A percentile compares a stretch with the other conserved stretches of the same genome.
phyloP scores from a whole-genome alignment of 2,113 vertebrate genomes.

The Nipponia nippon region DNA sequence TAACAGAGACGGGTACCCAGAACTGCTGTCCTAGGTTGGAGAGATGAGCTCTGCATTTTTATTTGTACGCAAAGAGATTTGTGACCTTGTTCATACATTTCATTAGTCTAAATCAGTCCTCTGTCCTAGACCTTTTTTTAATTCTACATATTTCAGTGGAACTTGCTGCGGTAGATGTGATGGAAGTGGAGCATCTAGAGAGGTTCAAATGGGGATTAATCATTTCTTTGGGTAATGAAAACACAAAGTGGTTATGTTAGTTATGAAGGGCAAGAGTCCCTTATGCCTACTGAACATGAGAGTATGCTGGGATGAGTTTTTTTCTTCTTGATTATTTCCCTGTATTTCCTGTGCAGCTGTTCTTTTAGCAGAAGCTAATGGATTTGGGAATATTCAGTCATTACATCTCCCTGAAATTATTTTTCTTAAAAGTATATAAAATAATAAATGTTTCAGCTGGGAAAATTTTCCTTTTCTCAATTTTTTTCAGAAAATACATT shows the following conservation, averaged over 20 bases:
- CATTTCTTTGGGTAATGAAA: not conserved
- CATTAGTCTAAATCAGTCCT: not conserved
- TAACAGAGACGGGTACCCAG: not conserved
- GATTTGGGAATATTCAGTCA: slow-evolving; percentile 32
- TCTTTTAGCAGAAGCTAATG: slow-evolving; percentile 2
- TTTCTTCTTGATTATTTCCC: not conserved
- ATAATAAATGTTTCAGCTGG: not conserved
- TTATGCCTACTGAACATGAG: not conserved
- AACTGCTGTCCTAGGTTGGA: not conserved
- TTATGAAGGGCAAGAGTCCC: slow-evolving; percentile 1
- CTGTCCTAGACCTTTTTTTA: not conserved
- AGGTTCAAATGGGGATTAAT: not conserved
- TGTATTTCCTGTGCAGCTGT: not conserved
- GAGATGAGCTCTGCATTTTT: not conserved
- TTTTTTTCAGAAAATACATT: not conserved
- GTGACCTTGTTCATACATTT: not conserved
- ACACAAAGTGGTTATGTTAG: not conserved
- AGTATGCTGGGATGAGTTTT: not conserved
- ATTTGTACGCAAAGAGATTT: not conserved
- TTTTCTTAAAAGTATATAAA: not conserved
- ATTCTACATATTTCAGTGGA: not conserved
- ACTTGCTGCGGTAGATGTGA: not conserved
- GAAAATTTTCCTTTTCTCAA: not conserved
- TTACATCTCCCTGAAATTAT: not conserved
- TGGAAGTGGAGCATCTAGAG: not conserved